These are phyloP conservation scores for Scaptodrosophila latifasciaeformis DNA, from an alignment of 2,888 invertebrate genomes.

Conservation along the genomic window DNA sequence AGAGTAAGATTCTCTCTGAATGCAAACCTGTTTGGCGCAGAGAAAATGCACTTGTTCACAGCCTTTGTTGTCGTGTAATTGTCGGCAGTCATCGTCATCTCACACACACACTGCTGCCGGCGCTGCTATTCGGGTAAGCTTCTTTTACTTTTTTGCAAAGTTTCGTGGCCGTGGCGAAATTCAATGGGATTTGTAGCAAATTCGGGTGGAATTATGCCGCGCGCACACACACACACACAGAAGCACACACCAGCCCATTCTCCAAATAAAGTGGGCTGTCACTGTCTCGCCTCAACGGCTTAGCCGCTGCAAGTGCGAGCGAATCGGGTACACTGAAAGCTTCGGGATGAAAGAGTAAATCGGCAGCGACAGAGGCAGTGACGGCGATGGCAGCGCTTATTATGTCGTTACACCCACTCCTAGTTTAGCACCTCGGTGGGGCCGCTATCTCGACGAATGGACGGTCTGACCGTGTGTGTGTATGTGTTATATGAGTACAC, in stretches of 20 bases:
- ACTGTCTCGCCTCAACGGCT: constrained; percentile 19
- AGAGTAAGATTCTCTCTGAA: background rate
- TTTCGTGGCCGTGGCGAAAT: constrained; percentile 57
- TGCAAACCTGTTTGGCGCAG: constrained; percentile 61
- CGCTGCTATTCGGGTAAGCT: constrained; percentile 52
- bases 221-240: constrained; percentile 26
- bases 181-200: constrained; percentile 66
- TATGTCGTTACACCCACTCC: constrained; percentile 57
- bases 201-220: constrained; percentile 70
- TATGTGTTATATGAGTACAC: constrained; percentile 32
- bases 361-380: constrained; percentile 32
- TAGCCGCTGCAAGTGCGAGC: constrained; percentile 44
- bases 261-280: constrained; percentile 47
- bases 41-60: constrained; percentile 62
- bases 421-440: constrained; percentile 62
- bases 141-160: constrained; percentile 49
- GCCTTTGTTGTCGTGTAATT: background rate
- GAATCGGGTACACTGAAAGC: constrained; percentile 34
- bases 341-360: constrained; percentile 69
- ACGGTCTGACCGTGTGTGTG: constrained; percentile 39
- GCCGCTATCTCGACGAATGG: constrained; percentile 32
- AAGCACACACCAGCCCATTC: constrained; percentile 5
- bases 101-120: background rate
- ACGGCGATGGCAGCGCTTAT: constrained; percentile 49
- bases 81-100: background rate